Evolutionary conservation across 2,888 invertebrate species (phyloP), one percentile per base, ranked within the genome.

Genomic region (Hypercompe scribonia): DNA sequence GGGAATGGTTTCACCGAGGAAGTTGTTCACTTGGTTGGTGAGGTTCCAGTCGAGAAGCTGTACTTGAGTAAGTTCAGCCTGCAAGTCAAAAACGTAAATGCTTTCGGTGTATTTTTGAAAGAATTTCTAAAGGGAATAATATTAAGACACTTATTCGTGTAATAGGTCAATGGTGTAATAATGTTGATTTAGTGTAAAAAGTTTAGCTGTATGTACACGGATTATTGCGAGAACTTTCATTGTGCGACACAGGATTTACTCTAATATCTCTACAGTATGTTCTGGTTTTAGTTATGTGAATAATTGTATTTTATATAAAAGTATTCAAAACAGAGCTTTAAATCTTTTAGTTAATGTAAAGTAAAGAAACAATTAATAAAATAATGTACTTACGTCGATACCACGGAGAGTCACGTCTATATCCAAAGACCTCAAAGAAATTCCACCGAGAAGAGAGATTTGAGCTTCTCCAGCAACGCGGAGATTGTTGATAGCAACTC

Each of bases 1-100:
- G 11, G 80, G 77, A 24, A 84, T 66, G 0, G 71, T 77, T 0
- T 24, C 4, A 18, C 68, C 42, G 24, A 84, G 11, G 18, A 84
- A 58, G 0, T 42, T 4, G 73, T 87, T 88, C 8, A 82, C 21
- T 0, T 18, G 0, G 4, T 68, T 34, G 3, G 87, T 84, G 21
- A 84, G 65, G 33, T 87, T 78, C 8, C 15, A 4, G 11, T 78
- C 78, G 10, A 74, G 73, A 33, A 85, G 36, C 7, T 64, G 65
- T 8, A 86, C 11, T 61, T 10, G 69, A 1, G 73, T 72, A 7
- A 88, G 58, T 24, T 73, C 61, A 2, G 88, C 81, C 87, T 87
- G 82, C 1, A 72, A 75, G 24, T 31, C 80, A 39, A 68, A 72
- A 15, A 13, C 1, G 28, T 28, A 50, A 33, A n/a, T 21, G 2